These are phyloP conservation scores for Drosophila kuntzei DNA, from an alignment of 2,888 invertebrate genomes.

Conservation along the genomic window DNA sequence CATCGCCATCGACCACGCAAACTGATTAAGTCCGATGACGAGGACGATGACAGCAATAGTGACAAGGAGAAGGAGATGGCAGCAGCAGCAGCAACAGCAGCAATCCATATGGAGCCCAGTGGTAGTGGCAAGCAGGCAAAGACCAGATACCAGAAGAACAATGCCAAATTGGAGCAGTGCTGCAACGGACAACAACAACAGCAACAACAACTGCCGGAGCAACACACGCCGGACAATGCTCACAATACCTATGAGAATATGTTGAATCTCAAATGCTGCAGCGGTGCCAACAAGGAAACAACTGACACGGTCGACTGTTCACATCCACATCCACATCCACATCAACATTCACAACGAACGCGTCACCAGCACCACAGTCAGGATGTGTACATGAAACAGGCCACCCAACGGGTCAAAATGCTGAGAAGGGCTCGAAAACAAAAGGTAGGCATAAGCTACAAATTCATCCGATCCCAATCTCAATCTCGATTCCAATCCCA, in stretches of 20 bases:
- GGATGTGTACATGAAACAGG: slow-evolving; percentile 84
- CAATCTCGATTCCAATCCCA: background rate
- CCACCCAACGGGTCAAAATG: slow-evolving; percentile 84
- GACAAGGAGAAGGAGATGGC: slow-evolving; percentile 80
- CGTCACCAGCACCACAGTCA: slow-evolving; percentile 55
- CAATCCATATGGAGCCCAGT: slow-evolving; percentile 59
- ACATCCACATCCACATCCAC: slow-evolving; percentile 27
- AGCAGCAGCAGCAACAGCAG: slow-evolving; percentile 18
- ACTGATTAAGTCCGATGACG: slow-evolving; percentile 85
- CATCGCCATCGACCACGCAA: slow-evolving; percentile 85
- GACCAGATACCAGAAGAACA: slow-evolving; percentile 72
- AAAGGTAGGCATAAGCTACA: slow-evolving; percentile 80
- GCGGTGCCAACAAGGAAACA: slow-evolving; percentile 52
- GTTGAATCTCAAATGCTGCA: slow-evolving; percentile 83
- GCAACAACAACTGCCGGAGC: slow-evolving; percentile 48
- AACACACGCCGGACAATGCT: slow-evolving; percentile 72
- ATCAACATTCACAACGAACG: slow-evolving; percentile 21
- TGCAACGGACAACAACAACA: slow-evolving; percentile 56
- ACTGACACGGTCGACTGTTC: slow-evolving; percentile 58
- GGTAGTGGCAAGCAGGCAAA: slow-evolving; percentile 52
- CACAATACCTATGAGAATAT: slow-evolving; percentile 84
- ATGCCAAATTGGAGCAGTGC: slow-evolving; percentile 74
- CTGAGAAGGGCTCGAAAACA: slow-evolving; percentile 85
- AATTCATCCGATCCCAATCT: background rate
- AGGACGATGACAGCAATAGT: slow-evolving; percentile 85